Base-by-base conservation (phyloP, 1,140 invertebrate genomes). In the Atta texana region DNA sequence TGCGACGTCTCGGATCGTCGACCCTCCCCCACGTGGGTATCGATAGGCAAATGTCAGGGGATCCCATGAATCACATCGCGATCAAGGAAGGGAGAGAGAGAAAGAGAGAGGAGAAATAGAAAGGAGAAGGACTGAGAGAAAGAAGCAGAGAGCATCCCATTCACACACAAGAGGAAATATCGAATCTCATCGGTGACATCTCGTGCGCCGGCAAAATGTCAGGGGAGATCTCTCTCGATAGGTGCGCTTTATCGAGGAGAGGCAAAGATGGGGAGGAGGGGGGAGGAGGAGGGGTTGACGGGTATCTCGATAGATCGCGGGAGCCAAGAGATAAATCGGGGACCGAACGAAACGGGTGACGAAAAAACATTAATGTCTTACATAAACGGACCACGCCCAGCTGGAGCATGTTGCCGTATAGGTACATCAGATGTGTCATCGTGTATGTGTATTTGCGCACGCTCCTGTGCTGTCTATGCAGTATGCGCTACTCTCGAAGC, bases 361-460 rank as follows among this genome's bases (percentile, higher is more conserved):
- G 90, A 92, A 92, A 92, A 92, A 92, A 92, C 75, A 76, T 78
- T 51, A 89, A 64, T 85, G 87, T 53, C 92, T 93, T 93, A 93
- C 88, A 92, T 93, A 93, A 93, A 93, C 89, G 87, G 88, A 91
- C 92, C 92, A 93, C 92, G 92, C 92, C 92, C 88, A 92, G 91
- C 64, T 77, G 72, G 87, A 64, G 86, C 87, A 88, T 81, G 87
- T 84, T 85, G 64, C 74, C 71, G 66, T 86, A 64, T 78, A 75
- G 57, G 55, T 64, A 78, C 76, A 63, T 80, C 53, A 61, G 74
- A 81, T 74, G 84, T 76, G 57, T 59, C 59, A 14, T 24, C 57
- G 61, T 68, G 57, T 14, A 49, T 55, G 8, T 77, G 12, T 34
- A 49, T 68, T 69, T n/a, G 34, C 51, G 59, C 68, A 55, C 63